Base-by-base conservation (phyloP, 2,888 invertebrate genomes). In the Cryptophagus acutangulus region DNA sequence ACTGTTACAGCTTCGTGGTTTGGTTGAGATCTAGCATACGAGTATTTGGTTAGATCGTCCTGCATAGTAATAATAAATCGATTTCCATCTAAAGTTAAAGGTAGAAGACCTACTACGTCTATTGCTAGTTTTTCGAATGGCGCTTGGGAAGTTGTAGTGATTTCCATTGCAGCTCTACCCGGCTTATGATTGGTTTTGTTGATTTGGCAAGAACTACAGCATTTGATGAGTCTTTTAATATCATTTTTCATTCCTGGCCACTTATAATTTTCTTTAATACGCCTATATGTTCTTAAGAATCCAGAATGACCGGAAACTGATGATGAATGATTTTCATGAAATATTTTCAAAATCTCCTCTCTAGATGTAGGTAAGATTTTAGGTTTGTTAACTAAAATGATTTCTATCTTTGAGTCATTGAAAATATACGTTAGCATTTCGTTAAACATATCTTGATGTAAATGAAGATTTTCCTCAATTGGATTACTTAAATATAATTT, bases 1-100 rank as follows among this genome's bases (percentile, higher is more conserved):
- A 63, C 49, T 1, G 56, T 59, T 46, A 48, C 38, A 1, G 63
- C 55, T 25, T 54, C 50, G 36, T 58, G 53, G 36, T 54, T 47
- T 8, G 38, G 40, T 5, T 59, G 30, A 14, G 58, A 39, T 35
- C 48, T 46, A 29, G 60, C 61, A 24, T 45, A 43, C 10, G 53
- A 54, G 38, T 46, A 59, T 46, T 58, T 58, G 1, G 55, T 59
- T 17, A 57, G 34, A 33, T 51, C 52, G 34, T 58, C 54, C 43
- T 59, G 49, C 33, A 49, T 34, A 17, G 48, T 52, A 15, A 54
- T 15, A 14, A 46, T 40, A 35, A 42, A 52, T 37, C 38, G 31
- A 42, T 57, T 52, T n/a, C 49, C 46, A 39, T 49, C 36, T 38
- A 44, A 43, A 2, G 48, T 49, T 17, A 46, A 24, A 8, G 48